A percentile compares a stretch with the other conserved stretches of the same genome.
These are phyloP conservation scores for Dromius quadrimaculatus DNA, from an alignment of 2,888 invertebrate species.

Conservation along the genomic window DNA sequence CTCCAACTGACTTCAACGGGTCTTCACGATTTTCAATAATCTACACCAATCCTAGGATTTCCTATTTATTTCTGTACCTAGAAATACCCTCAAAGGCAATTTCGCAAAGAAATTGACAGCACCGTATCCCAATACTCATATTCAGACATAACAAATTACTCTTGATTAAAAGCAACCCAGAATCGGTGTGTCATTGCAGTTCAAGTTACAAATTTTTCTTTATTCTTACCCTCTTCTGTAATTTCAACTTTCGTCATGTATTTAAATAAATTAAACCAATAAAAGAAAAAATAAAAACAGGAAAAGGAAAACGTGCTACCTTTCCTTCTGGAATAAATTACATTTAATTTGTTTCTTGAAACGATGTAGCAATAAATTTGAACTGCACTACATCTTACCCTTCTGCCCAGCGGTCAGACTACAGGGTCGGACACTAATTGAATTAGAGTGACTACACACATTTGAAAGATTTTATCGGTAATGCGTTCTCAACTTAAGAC, in stretches of 20 bases:
- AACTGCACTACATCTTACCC: conserved; percentile 12
- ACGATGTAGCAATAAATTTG: conserved; percentile 42
- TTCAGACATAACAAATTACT: no score
- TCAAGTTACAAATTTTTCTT: no score
- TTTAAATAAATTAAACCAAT: conserved; percentile 2
- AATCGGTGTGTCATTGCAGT: no score
- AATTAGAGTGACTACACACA: conserved; percentile 45
- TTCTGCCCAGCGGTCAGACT: neutral
- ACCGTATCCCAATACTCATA: no score
- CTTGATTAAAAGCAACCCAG: no score
- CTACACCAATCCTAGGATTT: no score
- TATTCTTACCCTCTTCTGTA: no score
- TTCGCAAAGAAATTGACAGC: no score
- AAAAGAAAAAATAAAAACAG: conserved; percentile 27
- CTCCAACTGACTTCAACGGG: no score
- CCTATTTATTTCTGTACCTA: no score
- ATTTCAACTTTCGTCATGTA: conserved; percentile 7
- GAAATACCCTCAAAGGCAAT: no score
- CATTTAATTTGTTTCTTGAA: conserved; percentile 48
- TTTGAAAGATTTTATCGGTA: conserved; percentile 39
- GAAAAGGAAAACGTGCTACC: conserved; percentile 28
- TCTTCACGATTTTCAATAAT: no score
- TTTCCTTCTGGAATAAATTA: conserved; percentile 43
- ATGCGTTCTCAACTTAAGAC: conserved; percentile 18
- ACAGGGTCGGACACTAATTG: conserved; percentile 31